A percentile compares a stretch with the other conserved stretches of the same genome.
Evolutionary conservation across 2,888 invertebrate genomes (phyloP).

Genomic region (Phortica okadai): DNA sequence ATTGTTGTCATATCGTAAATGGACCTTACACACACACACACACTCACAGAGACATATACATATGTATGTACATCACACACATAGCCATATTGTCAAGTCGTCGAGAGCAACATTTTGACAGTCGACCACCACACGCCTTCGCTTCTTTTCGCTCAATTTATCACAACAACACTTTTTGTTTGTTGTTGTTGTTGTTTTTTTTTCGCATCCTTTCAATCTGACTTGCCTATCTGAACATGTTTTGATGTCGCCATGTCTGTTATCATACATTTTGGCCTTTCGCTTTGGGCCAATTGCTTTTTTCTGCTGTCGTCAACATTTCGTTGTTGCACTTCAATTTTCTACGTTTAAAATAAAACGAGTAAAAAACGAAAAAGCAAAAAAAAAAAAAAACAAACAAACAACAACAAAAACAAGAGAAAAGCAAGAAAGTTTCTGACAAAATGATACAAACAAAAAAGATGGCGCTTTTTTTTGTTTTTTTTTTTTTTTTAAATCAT

Average conservation of each 20-base stretch:
- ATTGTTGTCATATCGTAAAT: neutral
- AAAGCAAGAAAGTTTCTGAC: no score
- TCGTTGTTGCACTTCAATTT: conserved; percentile 10
- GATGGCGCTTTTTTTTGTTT: neutral
- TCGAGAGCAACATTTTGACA: no score
- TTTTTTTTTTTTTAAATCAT: conserved; percentile 3
- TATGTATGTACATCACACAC: no score
- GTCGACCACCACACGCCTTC: no score
- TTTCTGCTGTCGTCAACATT: neutral
- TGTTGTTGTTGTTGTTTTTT: no score
- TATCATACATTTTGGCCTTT: conserved; percentile 40
- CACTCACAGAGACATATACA: no score
- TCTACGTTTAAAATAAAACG: conserved; percentile 12
- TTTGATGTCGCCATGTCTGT: neutral
- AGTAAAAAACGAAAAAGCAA: neutral
- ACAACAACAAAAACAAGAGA: no score
- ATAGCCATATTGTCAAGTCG: no score
- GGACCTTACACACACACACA: neutral
- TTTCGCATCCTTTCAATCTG: neutral
- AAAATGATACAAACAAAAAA: neutral
- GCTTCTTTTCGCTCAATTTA: no score
- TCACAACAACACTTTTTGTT: no score
- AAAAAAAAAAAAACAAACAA: neutral
- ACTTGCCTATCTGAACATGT: neutral
- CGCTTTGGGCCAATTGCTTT: conserved; percentile 35